Base-by-base conservation (phyloP, 2,113 vertebrate genomes). In the Percopsis transmontana region DNA sequence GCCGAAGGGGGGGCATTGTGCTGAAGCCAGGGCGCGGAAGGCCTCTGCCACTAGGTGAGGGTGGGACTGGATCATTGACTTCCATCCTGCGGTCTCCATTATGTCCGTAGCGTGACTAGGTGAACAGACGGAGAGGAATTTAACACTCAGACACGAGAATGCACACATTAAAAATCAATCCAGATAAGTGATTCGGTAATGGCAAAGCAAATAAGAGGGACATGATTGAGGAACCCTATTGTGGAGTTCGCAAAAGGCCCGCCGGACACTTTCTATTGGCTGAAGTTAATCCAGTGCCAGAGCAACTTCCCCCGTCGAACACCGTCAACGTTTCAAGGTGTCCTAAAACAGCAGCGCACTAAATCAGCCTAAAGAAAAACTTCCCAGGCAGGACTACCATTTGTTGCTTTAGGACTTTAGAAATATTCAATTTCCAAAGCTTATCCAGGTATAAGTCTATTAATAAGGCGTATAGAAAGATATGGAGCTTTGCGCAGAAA, bases 1-100 rank as follows among this genome's bases (percentile, higher is more conserved):
- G 89, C 96, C 95, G 66, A 98, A 97, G 89, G 95, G 96, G 63
- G 96, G 96, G 91, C 97, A 98, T 90, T 99, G 97, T 76, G 95
- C 95, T 77, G 96, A 97, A 8, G 96, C 97, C 45, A 98, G 92
- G 40, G 97, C 97, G 2, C 97, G 94, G 87, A 98, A 99, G 88
- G 97, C 97, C 91, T 99, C 97, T 66, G 97, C 97, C 83, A 99
- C 97, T 91, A 99, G 94, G 88, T 99, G 97, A 88, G 97, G 97
- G 88, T 98, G 97, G 82, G 96, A 98, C 78, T 97, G 96, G 93
- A 99, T 96, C 97, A 99, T 99, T 87, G 97, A 96, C 91, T 99
- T 99, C 96, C 96, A 99, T 81, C 97, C 96, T 57, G 96, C 93
- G 42, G 97, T 99, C 90, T 99, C 96, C 95, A 99, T 98, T 91